phyloP scores from a whole-genome alignment of 2,797 vertebrate species.

The Dipus sagitta region DNA sequence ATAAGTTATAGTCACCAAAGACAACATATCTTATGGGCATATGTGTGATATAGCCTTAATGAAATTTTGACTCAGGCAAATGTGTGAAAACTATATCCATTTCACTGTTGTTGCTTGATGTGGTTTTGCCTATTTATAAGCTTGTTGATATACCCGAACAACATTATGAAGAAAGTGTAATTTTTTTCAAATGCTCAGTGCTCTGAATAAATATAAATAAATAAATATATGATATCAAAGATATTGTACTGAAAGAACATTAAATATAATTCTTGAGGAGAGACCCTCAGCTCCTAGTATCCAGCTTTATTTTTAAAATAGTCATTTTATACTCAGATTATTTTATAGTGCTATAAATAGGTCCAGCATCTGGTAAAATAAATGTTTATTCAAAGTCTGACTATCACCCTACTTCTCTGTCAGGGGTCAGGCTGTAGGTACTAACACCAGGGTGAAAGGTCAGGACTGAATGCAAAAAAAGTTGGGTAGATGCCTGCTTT shows the following conservation, averaged over 20 bases:
- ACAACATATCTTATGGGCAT: not conserved
- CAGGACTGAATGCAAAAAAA: not conserved
- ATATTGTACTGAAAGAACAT: slow-evolving; percentile 17
- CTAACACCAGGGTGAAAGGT: not conserved
- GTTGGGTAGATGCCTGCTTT: not conserved
- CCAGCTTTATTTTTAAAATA: slow-evolving; percentile 26
- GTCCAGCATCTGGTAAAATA: slow-evolving; percentile 49
- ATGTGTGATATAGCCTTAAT: not conserved
- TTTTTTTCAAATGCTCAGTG: not conserved
- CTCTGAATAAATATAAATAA: not conserved
- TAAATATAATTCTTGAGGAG: not conserved
- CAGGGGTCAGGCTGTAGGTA: not conserved
- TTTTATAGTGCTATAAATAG: slow-evolving; percentile 42
- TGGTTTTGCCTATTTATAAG: not conserved
- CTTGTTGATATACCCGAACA: not conserved
- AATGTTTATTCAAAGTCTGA: slow-evolving; percentile 3
- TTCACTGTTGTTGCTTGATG: not conserved
- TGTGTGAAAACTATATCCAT: not conserved
- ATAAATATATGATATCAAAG: not conserved
- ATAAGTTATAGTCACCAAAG: not conserved
- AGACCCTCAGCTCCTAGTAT: not conserved
- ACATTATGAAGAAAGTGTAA: not conserved
- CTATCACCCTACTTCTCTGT: not conserved
- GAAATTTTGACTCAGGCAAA: not conserved
- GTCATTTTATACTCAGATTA: not conserved